phyloP scores from a whole-genome alignment of 2,888 invertebrate genomes.

The Thymelicus acteon region DNA sequence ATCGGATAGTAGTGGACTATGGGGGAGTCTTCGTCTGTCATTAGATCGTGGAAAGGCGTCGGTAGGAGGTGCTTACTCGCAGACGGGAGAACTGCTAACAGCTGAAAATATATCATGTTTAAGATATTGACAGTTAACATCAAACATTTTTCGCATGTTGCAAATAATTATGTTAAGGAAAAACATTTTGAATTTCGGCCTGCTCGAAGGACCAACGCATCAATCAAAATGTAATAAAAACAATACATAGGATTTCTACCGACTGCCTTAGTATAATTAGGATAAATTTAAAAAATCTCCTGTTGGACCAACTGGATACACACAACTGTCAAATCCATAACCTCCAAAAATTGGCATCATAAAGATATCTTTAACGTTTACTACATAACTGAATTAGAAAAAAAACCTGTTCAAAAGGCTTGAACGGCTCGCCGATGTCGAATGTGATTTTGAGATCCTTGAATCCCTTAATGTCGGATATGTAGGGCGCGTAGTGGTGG shows the following conservation, averaged over 20 bases:
- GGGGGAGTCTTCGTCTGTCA: slow-evolving; percentile 91
- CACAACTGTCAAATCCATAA: no score
- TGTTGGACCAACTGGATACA: no score
- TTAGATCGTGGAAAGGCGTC: slow-evolving; percentile 89
- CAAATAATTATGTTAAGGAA: no score
- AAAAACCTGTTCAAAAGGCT: slow-evolving; percentile 94
- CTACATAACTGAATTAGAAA: not conserved
- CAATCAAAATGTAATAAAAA: no score
- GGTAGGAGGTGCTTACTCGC: slow-evolving; percentile 93
- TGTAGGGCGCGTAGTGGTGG: slow-evolving; percentile 98
- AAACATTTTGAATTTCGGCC: no score
- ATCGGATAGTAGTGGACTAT: slow-evolving; percentile 96
- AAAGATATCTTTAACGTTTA: no score
- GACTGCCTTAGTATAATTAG: no score
- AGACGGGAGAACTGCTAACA: slow-evolving; percentile 94
- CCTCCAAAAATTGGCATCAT: no score
- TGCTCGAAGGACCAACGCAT: not conserved
- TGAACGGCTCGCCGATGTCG: slow-evolving; percentile 93
- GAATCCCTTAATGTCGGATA: slow-evolving; percentile 96
- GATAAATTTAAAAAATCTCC: no score
- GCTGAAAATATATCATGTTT: slow-evolving; percentile 63
- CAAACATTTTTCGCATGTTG: no score
- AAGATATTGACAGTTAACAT: not conserved
- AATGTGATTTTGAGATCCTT: slow-evolving; percentile 91
- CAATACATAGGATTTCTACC: no score